Percentiles rank a stretch among this genome's conserved stretches.
phyloP scores from a whole-genome alignment of 2,797 vertebrate species.

The Mareca penelope region DNA sequence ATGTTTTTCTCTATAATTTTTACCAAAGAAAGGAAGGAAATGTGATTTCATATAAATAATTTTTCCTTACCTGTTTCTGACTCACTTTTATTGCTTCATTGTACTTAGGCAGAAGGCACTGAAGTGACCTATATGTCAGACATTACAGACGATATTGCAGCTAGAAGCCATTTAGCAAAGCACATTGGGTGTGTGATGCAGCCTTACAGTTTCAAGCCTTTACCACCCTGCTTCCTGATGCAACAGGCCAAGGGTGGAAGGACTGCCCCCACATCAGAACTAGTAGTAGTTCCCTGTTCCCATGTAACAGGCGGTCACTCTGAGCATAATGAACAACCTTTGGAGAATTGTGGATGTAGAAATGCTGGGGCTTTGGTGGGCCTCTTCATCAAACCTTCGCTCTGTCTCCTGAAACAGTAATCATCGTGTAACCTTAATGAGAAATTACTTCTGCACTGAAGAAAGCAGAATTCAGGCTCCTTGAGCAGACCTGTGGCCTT shows the following conservation, averaged over 20 bases:
- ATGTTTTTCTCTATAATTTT: background rate
- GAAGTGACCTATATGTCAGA: background rate
- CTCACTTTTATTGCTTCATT: background rate
- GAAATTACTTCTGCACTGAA: background rate
- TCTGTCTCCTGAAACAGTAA: background rate
- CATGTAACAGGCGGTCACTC: background rate
- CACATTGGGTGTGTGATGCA: background rate
- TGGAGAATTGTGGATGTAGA: background rate
- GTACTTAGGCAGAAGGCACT: background rate
- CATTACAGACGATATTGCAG: background rate
- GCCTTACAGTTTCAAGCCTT: background rate
- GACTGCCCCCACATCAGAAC: background rate
- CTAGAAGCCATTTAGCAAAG: rapidly evolving
- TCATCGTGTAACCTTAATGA: background rate
- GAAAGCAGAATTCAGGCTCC: background rate
- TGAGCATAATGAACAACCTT: rapidly evolving
- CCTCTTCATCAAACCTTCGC: background rate
- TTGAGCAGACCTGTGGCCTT: background rate
- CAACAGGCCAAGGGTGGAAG: background rate
- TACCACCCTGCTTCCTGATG: background rate
- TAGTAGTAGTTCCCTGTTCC: background rate
- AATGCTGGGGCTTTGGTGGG: background rate
- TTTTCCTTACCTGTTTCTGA: background rate
- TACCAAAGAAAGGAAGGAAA: background rate
- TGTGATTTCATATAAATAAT: background rate